phyloP scores from a whole-genome alignment of 1,140 invertebrate species.

The Bombus superbus region DNA sequence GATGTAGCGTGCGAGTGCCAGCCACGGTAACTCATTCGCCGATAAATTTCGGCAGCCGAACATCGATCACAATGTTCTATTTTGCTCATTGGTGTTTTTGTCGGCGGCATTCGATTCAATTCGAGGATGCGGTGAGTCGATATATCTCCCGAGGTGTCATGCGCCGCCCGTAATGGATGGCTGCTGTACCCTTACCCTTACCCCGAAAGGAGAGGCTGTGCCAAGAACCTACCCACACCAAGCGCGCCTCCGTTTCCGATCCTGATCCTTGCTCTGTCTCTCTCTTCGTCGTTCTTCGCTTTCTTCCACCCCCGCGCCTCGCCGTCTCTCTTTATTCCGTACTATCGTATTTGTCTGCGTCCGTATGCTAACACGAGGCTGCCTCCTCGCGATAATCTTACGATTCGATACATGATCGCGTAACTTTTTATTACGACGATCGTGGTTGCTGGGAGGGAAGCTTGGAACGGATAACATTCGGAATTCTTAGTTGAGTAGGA shows the following conservation, averaged over 20 bases:
- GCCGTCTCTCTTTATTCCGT: slow-evolving; percentile 20
- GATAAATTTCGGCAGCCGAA: slow-evolving; percentile 79
- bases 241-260: slow-evolving; percentile 62
- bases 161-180: slow-evolving; percentile 81
- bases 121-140: slow-evolving; percentile 81
- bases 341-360: slow-evolving; percentile 16
- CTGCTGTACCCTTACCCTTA: slow-evolving; percentile 80
- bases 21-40: slow-evolving; percentile 79
- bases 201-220: slow-evolving; percentile 78
- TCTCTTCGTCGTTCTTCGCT: slow-evolving; percentile 28
- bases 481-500: background rate
- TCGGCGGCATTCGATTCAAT: slow-evolving; percentile 82
- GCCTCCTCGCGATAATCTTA: background rate
- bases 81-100: slow-evolving; percentile 82
- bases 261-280: slow-evolving; percentile 60
- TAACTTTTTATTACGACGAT: background rate
- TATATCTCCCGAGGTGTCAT: slow-evolving; percentile 82
- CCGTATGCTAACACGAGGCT: background rate
- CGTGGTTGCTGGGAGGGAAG: background rate
- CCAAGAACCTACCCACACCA: slow-evolving; percentile 78
- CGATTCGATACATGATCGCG: slow-evolving; percentile 26
- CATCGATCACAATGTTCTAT: slow-evolving; percentile 82
- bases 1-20: slow-evolving; percentile 57
- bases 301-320: slow-evolving; percentile 1
- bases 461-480: background rate